Evolutionary conservation across 2,797 vertebrate species (phyloP).

Genomic region (Lithobates pipiens): DNA sequence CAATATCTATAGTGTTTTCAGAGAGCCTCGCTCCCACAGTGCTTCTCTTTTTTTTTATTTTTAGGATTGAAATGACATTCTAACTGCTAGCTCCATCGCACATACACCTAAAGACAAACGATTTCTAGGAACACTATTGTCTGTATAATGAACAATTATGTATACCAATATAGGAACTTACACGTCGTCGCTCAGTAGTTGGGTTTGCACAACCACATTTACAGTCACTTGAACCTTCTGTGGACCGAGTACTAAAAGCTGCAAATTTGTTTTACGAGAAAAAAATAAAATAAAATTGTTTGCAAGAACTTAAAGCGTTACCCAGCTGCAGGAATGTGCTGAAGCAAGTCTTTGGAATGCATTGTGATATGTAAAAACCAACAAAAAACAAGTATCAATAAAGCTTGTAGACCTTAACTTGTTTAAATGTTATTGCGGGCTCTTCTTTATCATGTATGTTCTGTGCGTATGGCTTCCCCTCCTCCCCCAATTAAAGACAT

Average conservation of each 20-base stretch:
- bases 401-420: conserved; percentile 91
- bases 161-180: conserved; percentile 71
- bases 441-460: not conserved
- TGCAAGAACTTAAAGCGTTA: conserved; percentile 89
- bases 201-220: conserved; percentile 79
- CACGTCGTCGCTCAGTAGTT: conserved; percentile 82
- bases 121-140: conserved; percentile 83
- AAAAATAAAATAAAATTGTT: conserved; percentile 75
- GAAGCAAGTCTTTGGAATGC: conserved; percentile 96
- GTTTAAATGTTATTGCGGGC: conserved; percentile 10
- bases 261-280: conserved; percentile 79
- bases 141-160: conserved; percentile 71
- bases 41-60: conserved; percentile 70
- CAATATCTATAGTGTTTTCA: conserved; percentile 84
- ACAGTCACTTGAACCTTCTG: conserved; percentile 82
- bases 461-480: not conserved
- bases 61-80: conserved; percentile 65
- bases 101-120: conserved; percentile 78
- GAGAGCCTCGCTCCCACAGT: conserved; percentile 83
- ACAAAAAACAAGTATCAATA: conserved; percentile 87
- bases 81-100: conserved; percentile 75
- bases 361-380: conserved; percentile 94
- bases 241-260: conserved; percentile 87
- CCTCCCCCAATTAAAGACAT: no score
- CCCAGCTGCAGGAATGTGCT: conserved; percentile 87